Evolutionary conservation across 30 jellyfish, hydroid and myxozoan genomes (phyloP).

Genomic region (Turritopsis dohrnii): DNA sequence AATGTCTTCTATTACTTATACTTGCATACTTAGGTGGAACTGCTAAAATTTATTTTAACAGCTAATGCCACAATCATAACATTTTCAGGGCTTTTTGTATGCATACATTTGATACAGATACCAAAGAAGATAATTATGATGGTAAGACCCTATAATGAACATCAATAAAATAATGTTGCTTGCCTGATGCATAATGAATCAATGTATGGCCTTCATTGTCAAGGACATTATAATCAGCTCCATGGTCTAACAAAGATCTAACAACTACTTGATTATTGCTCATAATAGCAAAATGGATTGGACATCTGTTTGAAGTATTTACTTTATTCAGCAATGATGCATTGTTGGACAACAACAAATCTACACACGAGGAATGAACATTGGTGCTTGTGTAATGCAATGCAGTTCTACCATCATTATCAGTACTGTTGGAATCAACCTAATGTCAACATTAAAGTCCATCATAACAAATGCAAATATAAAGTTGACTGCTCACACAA

Average conservation of each 20-base stretch:
- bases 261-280: constrained; percentile 30
- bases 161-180: neutral
- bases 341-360: constrained; percentile 14
- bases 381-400: constrained; percentile 32
- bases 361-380: constrained; percentile 1
- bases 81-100: too few relatives aligned
- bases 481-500: too few relatives aligned
- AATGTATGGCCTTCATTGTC: constrained; percentile 30
- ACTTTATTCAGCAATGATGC: neutral
- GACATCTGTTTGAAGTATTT: neutral
- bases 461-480: too few relatives aligned
- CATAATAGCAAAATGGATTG: constrained; percentile 17
- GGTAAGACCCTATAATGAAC: too few relatives aligned
- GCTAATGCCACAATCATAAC: too few relatives aligned
- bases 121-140: too few relatives aligned
- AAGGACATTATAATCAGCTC: constrained; percentile 13
- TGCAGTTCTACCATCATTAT: constrained; percentile 43
- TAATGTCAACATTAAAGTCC: neutral
- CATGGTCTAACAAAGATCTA: constrained; percentile 32
- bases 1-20: too few relatives aligned
- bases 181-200: constrained; percentile 37
- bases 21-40: too few relatives aligned
- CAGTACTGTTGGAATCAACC: constrained; percentile 17
- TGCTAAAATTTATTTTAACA: too few relatives aligned
- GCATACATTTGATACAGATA: neutral